A percentile compares a stretch with the other conserved stretches of the same genome.
Evolutionary conservation across 1,140 invertebrate species (phyloP).

Genomic region (Cydia strobilella): DNA sequence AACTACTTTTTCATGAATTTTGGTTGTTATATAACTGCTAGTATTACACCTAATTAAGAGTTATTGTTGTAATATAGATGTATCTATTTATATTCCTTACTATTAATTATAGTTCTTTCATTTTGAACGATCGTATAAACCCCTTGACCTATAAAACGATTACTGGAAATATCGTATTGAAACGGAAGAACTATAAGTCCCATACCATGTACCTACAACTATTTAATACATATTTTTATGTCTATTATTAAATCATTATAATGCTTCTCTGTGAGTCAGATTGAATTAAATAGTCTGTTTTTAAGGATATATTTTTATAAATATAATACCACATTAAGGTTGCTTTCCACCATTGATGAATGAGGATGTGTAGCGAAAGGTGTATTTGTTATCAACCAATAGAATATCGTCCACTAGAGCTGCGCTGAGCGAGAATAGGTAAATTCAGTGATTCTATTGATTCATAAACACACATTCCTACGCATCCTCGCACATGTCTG

Average conservation of each 20-base stretch:
- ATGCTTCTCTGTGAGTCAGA: constrained; percentile 41
- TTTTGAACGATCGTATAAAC: background rate
- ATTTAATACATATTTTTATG: constrained; percentile 9
- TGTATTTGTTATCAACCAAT: too few relatives aligned
- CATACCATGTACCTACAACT: background rate
- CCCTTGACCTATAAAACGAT: background rate
- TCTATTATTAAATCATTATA: constrained; percentile 9
- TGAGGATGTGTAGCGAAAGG: too few relatives aligned
- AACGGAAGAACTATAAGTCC: background rate
- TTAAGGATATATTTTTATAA: constrained; percentile 43
- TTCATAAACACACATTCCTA: too few relatives aligned
- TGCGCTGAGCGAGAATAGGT: too few relatives aligned
- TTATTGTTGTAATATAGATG: constrained; percentile 49
- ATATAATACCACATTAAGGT: background rate
- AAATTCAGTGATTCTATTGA: too few relatives aligned
- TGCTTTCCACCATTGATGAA: too few relatives aligned
- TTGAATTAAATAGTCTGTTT: constrained; percentile 43
- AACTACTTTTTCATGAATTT: constrained; percentile 49
- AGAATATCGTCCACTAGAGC: too few relatives aligned
- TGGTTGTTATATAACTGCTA: constrained; percentile 46
- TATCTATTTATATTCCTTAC: constrained; percentile 51
- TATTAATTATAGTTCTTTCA: constrained; percentile 8
- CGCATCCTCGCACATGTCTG: too few relatives aligned
- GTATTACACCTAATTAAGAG: constrained; percentile 46
- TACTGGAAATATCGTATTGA: background rate